Evolutionary conservation across 2,113 vertebrate species (phyloP).

Genomic region (Planiliza haematocheilus): DNA sequence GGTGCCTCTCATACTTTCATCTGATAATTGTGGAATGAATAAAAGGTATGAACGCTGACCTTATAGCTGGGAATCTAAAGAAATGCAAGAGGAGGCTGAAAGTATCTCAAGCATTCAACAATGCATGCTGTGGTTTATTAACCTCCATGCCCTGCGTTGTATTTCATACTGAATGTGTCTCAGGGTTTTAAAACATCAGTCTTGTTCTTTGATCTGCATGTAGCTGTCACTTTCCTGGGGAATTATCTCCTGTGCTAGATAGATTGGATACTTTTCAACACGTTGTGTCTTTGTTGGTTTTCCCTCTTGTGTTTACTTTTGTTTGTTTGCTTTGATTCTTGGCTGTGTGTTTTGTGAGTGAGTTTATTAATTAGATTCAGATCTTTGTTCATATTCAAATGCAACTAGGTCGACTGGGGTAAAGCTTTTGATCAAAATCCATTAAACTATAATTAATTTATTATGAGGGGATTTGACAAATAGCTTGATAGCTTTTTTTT

Average conservation of each 20-base stretch:
- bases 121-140: constrained; percentile 25
- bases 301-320: constrained; percentile 34
- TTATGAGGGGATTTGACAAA: no score
- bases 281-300: not conserved
- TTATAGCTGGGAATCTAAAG: constrained; percentile 20
- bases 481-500: no score
- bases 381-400: constrained; percentile 4
- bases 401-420: not conserved
- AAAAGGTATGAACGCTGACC: constrained; percentile 8
- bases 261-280: not conserved
- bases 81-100: constrained; percentile 31
- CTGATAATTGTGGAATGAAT: constrained; percentile 32
- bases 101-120: constrained; percentile 9
- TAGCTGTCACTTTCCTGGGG: not conserved
- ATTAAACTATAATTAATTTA: constrained; percentile 21
- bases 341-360: constrained; percentile 13
- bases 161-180: not conserved
- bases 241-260: not conserved
- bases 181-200: not conserved
- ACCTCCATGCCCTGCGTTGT: not conserved
- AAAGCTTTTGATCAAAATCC: constrained; percentile 16
- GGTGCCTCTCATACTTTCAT: constrained; percentile 40
- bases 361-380: constrained; percentile 12
- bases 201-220: not conserved
- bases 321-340: not conserved